Evolutionary conservation across 2,888 invertebrate species (phyloP), one percentile per base, ranked within the genome.

Genomic region (Coecobrya sp.): DNA sequence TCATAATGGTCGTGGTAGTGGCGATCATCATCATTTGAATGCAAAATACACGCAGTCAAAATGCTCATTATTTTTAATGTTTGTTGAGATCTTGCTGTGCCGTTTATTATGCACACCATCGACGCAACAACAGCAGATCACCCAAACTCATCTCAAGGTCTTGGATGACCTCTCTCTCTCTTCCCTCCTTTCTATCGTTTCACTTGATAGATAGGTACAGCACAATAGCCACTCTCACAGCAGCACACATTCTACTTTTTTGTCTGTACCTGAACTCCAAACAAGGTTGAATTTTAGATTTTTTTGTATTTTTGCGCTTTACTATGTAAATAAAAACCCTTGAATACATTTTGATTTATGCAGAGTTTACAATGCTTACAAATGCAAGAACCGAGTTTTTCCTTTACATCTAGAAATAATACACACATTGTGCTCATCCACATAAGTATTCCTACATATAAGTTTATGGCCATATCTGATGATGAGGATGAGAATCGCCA

Each of bases 41-140:
- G 68, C 27, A 68, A 88, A 90, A 36, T 52, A 49, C 86, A 79
- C 76, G 65, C 62, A 90, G 90, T 90, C 90, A 86, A 90, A 90
- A 90, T 42, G 90, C 76, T 90, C 90, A 90, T 90, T 90, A 90
- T 90, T 86, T 89, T 90, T 86, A 73, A 90, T 90, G 90, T 86
- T 85, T 76, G 68, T 76, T 42, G 86, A 85, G 86, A 86, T 90
- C 86, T 90, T 68, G 90, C 90, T 90, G 79, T 70, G 89, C 55
- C 68, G 65, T 82, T 89, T 68, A 82, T 82, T 87, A 55, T 87
- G 76, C 81, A 55, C 68, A 68, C 52, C 25, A 55, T 52, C 59
- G 59, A 76, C 30, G 36, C 82, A 82, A 62, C 82, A 82, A 62
- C 79, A 52, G 13, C 42, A 65, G 79, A 90, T 86, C 85, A 86